These are phyloP conservation scores for Caenorhabditis latens DNA, from an alignment of 1,140 invertebrate species.

Conservation along the genomic window DNA sequence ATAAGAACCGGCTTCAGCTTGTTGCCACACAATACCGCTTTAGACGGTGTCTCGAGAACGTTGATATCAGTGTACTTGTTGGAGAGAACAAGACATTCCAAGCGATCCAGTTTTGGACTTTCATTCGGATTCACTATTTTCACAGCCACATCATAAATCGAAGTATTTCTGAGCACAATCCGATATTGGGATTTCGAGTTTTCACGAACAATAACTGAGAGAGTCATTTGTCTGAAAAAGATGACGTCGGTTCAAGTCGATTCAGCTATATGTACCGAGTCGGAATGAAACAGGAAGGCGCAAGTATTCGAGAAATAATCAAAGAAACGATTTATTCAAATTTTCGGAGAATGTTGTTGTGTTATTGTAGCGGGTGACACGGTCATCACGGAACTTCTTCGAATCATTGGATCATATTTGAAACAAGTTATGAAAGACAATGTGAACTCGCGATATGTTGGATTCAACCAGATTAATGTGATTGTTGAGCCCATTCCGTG, in stretches of 20 bases:
- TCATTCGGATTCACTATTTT: slow-evolving; percentile 40
- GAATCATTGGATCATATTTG: not conserved
- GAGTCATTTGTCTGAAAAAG: slow-evolving; percentile 28
- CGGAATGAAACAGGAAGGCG: not conserved
- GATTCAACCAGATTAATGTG: slow-evolving; percentile 19
- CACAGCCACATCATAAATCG: slow-evolving; percentile 40
- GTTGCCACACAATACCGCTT: slow-evolving; percentile 26
- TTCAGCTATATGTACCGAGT: not conserved
- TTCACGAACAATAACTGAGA: slow-evolving; percentile 26
- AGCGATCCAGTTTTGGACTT: slow-evolving; percentile 41
- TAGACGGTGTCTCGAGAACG: slow-evolving; percentile 41
- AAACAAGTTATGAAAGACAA: slow-evolving; percentile 15
- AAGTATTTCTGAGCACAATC: slow-evolving; percentile 37
- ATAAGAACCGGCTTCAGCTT: slow-evolving; percentile 39
- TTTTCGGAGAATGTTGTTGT: not conserved
- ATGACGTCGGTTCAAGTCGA: not conserved
- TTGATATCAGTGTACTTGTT: slow-evolving; percentile 45
- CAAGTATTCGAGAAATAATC: slow-evolving; percentile 18
- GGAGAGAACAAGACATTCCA: slow-evolving; percentile 40
- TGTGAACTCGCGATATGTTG: slow-evolving; percentile 21
- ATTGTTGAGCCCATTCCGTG: slow-evolving; percentile 43
- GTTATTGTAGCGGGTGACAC: slow-evolving; percentile 27
- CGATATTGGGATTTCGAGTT: slow-evolving; percentile 41
- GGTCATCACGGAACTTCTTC: slow-evolving; percentile 42
- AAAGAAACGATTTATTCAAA: not conserved